Percentiles rank a stretch among this genome's conserved stretches.
Conservation (phyloP, 1,140 invertebrate species). For the Artemia franciscana region DNA sequence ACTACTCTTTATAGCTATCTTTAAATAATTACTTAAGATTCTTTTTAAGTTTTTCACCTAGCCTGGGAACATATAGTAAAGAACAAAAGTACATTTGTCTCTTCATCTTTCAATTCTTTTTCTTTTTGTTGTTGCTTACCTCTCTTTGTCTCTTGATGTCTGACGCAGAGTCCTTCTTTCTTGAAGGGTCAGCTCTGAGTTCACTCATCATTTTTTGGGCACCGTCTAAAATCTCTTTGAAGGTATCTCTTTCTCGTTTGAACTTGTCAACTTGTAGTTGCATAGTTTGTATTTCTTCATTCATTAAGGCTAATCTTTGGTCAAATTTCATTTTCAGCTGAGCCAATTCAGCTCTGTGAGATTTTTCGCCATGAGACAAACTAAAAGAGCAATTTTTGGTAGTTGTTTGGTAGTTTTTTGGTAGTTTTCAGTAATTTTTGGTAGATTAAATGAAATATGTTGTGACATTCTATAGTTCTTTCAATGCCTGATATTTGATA, state of each 20-base stretch:
- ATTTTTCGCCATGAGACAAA: constrained; percentile 47
- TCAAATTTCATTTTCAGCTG: constrained; percentile 72
- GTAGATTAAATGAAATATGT: too few species aligned
- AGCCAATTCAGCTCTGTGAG: constrained; percentile 54
- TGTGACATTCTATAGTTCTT: constrained; percentile 1
- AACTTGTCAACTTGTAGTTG: constrained; percentile 54
- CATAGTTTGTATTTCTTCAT: constrained; percentile 58
- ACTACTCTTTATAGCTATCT: too few species aligned
- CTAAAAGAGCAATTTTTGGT: too few species aligned
- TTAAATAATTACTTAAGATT: too few species aligned
- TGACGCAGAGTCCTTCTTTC: constrained; percentile 1
- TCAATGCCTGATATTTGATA: constrained; percentile 10
- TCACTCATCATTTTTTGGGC: constrained; percentile 58
- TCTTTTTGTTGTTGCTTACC: too few species aligned
- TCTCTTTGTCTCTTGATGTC: constrained; percentile 5
- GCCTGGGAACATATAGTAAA: too few species aligned
- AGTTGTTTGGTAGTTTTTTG: too few species aligned
- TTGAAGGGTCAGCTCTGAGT: constrained; percentile 26
- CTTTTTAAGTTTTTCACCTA: too few species aligned
- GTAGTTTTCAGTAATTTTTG: too few species aligned
- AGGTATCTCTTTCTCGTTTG: constrained; percentile 65
- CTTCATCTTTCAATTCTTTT: too few species aligned
- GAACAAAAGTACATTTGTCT: too few species aligned
- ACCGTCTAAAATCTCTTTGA: constrained; percentile 67
- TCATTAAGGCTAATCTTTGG: constrained; percentile 53